A percentile compares a stretch with the other conserved stretches of the same genome.
Evolutionary conservation across 1,140 invertebrate species (phyloP).

Genomic region (Drosophila rufa): DNA sequence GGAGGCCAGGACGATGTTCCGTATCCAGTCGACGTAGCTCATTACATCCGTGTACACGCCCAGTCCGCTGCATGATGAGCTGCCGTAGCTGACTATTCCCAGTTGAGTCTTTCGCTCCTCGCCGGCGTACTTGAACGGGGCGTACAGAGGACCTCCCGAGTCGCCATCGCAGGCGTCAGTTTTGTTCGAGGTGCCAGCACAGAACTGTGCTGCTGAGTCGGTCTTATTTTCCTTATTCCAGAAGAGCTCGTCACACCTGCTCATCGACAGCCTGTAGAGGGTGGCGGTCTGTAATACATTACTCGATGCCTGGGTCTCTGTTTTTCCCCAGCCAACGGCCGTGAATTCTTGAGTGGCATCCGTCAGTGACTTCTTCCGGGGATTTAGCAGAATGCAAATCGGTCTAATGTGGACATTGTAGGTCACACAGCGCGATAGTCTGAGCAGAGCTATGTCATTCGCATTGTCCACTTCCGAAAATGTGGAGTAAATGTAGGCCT

Average conservation of each 20-base stretch:
- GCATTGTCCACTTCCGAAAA: neutral
- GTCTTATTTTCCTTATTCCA: neutral
- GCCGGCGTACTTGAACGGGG: neutral
- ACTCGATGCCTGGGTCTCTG: neutral
- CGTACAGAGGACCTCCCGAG: slow-evolving; percentile 4
- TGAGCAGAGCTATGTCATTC: slow-evolving; percentile 17
- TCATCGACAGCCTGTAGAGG: neutral
- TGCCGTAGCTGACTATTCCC: slow-evolving; percentile 9
- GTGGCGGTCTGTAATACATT: neutral
- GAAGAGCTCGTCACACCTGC: neutral
- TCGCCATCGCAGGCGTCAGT: neutral
- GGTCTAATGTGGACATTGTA: neutral
- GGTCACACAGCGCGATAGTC: neutral
- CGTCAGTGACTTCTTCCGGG: neutral
- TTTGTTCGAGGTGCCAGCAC: neutral
- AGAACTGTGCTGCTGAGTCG: neutral
- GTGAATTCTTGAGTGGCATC: neutral
- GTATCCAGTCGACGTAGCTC: slow-evolving; percentile 8
- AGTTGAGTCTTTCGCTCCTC: neutral
- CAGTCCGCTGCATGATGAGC: neutral
- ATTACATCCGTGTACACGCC: slow-evolving; percentile 11
- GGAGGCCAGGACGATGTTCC: neutral
- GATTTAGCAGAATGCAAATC: slow-evolving; percentile 15
- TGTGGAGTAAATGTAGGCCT: neutral
- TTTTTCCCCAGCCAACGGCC: neutral